Percentiles rank a stretch among this genome's conserved stretches.
Evolutionary conservation across 2,797 vertebrate species (phyloP).

Genomic region (Molothrus ater): DNA sequence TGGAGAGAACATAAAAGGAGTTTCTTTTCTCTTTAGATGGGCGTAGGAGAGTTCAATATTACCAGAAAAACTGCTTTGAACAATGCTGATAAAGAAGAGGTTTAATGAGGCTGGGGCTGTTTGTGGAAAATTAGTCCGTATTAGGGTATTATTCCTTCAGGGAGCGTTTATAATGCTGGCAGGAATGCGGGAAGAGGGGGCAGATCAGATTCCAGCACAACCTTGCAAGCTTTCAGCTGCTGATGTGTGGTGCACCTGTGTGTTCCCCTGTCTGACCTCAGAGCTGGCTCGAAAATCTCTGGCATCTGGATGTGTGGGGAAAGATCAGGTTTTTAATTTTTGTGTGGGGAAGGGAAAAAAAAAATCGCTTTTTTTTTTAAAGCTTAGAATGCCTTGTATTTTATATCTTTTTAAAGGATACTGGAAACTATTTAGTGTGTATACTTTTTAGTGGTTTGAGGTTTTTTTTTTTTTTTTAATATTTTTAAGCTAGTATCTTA

Average conservation of each 20-base stretch:
- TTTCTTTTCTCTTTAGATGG: neutral
- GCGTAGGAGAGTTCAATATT: conserved; percentile 21
- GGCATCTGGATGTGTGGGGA: conserved; percentile 69
- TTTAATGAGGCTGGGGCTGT: conserved; percentile 63
- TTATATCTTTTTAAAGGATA: neutral
- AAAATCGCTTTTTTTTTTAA: neutral
- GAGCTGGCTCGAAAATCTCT: conserved; percentile 68
- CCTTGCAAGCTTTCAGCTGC: conserved; percentile 78
- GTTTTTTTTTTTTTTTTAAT: neutral
- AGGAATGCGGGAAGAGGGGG: conserved; percentile 81
- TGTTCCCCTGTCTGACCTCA: conserved; percentile 74
- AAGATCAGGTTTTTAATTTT: conserved; percentile 61
- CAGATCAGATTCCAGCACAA: conserved; percentile 82
- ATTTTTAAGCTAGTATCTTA: neutral
- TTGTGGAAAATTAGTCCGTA: conserved; percentile 68
- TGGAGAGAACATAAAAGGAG: conserved; percentile 48
- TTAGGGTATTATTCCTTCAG: conserved; percentile 74
- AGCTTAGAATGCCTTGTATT: neutral
- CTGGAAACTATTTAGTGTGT: neutral
- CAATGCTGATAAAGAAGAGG: conserved; percentile 40
- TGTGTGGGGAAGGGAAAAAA: neutral
- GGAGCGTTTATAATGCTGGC: conserved; percentile 72
- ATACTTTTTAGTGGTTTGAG: neutral
- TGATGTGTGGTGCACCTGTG: conserved; percentile 79
- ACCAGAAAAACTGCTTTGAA: conserved; percentile 10